Base-by-base conservation (phyloP, 2,797 vertebrate species). In the Cossypha niveicapilla region DNA sequence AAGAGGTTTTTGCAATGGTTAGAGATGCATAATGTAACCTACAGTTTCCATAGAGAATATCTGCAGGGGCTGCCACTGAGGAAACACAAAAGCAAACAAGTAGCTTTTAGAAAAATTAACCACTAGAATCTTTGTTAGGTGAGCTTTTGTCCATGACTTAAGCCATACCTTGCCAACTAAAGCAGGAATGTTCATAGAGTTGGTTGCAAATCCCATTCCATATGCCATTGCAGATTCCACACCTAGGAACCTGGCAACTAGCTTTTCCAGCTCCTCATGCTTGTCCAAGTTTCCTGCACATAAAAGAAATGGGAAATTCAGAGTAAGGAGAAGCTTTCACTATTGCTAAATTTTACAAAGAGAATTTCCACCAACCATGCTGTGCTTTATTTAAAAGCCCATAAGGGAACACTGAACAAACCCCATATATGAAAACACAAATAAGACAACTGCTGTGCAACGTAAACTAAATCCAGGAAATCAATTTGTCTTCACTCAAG, bases 121-220 rank as follows among this genome's bases (percentile, higher is more conserved):
- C 16, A 67, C 21, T 35, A 71, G 13, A 42, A 57, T 30, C 45
- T 74, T 37, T 62, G 24, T 42, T 61, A 79, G 44, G 62, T 56
- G 27, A 68, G 21, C 54, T 65, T 82, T 27, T 25, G 28, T 48
- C 9, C 41, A 51, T 62, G 56, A 86, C 45, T 63, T 41, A 86
- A 93, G 34, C 78, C 97, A 78, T 97, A 99, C 99, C 98, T 99
- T 99, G 94, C 99, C 98, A 71, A 98, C 98, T 62, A 99, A 98
- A 79, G 98, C 98, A 89, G 99, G 99, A 98, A 99, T 99, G 97
- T 99, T 99, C 99, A 99, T 99, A 75, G 99, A 99, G 94, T 99
- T 99, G 68, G 99, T 99, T 45, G 99, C 99, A 85, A 99, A 99
- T 58, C 99, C 99, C 99, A 99, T 99, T 65, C 99, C 99, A 74